Evolutionary conservation across 1,140 invertebrate species (phyloP), one percentile per base, ranked within the genome.

Genomic region (Centruroides sculpturatus): DNA sequence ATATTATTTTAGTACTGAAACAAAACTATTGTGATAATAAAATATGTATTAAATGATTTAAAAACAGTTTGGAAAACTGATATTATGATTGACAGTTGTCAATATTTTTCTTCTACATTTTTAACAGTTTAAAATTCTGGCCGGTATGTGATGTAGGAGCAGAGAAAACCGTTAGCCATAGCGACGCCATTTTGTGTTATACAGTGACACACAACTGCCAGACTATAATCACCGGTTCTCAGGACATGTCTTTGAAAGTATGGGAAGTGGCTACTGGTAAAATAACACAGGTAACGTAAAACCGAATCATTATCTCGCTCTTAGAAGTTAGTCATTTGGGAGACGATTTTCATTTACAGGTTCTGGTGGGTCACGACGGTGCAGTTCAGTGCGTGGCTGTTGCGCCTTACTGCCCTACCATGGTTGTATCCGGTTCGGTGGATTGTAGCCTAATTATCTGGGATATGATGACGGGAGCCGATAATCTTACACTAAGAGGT

Each of bases 171-270:
- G 83, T 92, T 0, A 85, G 83, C 57, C 88, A 92, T 72, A 85
- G 84, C 3, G 87, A 89, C 69, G 81, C 86, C 48, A 85, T 92
- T 52, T 86, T 86, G 1, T 90, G 87, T 69, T 83, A 89, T 61
- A 85, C 84, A 5, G 78, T 88, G n/a, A 89, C 85, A 4, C 80
- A 83, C 2, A 87, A 90, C 72, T 87, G 85, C 3, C 79, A 85
- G 52, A 83, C 85, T 60, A 76, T 90, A 3, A 86, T 91, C 49
- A 91, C 87, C 2, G 88, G 88, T 0, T 90, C 87, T 0, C 79
- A 84, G 68, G 88, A 92, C 68, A 86, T 84, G 82, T 90, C 87
- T 3, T 74, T 91, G 0, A 91, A 91, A 76, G 86, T 91, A 9
- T 95, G 91, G 92, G 82, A 90, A 74, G 82, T 86, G 34, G 79